Evolutionary conservation across 2,888 invertebrate genomes (phyloP).

Genomic region (Ommatoiulus sabulosus): DNA sequence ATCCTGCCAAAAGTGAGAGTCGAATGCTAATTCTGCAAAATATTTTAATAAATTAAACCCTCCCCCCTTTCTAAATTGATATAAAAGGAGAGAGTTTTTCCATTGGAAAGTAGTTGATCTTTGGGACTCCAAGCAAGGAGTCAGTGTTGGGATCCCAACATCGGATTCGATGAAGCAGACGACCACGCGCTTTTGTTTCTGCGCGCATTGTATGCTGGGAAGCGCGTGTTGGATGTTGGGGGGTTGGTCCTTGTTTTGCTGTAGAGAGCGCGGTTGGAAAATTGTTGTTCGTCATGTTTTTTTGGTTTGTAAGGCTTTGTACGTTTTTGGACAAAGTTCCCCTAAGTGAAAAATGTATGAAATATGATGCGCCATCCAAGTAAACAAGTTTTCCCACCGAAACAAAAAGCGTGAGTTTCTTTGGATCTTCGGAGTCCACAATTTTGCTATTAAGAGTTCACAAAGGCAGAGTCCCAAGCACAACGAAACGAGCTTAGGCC

Average conservation of each 20-base stretch:
- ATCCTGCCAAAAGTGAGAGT: too few species aligned
- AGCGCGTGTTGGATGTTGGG: background rate
- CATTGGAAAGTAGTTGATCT: too few species aligned
- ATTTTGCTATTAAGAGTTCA: background rate
- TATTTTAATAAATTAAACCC: too few species aligned
- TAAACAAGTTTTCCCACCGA: background rate
- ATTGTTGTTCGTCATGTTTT: background rate
- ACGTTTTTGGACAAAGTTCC: background rate
- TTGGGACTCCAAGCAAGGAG: too few species aligned
- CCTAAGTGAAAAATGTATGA: background rate
- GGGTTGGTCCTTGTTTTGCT: background rate
- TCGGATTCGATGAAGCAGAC: background rate
- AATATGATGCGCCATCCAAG: too few species aligned
- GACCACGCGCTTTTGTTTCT: background rate
- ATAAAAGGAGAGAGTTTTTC: too few species aligned
- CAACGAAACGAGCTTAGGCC: background rate
- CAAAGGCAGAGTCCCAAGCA: background rate
- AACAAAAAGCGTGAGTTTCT: background rate
- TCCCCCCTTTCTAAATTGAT: too few species aligned
- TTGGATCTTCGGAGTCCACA: background rate
- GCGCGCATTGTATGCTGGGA: background rate
- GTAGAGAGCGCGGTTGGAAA: background rate
- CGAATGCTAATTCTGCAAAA: too few species aligned
- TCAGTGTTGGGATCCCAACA: background rate
- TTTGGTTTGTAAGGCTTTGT: background rate